Percentiles rank a stretch among this genome's conserved stretches.
These are phyloP conservation scores for Episyrphus balteatus DNA, from an alignment of 1,140 invertebrate species.

Conservation along the genomic window DNA sequence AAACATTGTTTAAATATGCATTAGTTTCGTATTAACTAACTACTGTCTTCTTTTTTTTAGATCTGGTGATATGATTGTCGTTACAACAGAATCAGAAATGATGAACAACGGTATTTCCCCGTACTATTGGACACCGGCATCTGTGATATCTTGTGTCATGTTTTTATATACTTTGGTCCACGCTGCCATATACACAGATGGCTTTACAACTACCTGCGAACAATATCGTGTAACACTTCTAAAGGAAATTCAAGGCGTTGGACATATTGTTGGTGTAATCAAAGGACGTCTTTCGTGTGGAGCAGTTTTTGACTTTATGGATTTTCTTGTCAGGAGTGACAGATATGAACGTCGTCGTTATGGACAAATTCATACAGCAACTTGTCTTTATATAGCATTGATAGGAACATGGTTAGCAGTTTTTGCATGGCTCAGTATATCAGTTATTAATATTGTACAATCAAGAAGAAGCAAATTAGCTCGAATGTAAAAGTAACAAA, in stretches of 20 bases:
- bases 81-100: constrained; percentile 41
- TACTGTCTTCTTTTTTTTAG: constrained; percentile 24
- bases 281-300: constrained; percentile 51
- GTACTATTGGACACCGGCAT: constrained; percentile 48
- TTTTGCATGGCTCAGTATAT: constrained; percentile 41
- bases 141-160: constrained; percentile 44
- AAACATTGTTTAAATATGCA: too few species aligned
- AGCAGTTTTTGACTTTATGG: constrained; percentile 61
- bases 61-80: constrained; percentile 46
- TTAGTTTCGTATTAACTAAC: too few species aligned
- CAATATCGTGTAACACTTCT: constrained; percentile 50
- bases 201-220: constrained; percentile 53
- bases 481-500: neutral
- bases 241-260: constrained; percentile 43
- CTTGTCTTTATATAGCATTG: constrained; percentile 47
- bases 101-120: constrained; percentile 40
- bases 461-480: constrained; percentile 27
- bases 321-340: constrained; percentile 50
- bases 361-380: constrained; percentile 50
- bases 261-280: constrained; percentile 48
- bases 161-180: constrained; percentile 48
- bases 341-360: constrained; percentile 43
- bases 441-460: constrained; percentile 42
- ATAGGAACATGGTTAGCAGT: constrained; percentile 48
- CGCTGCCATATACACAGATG: constrained; percentile 50